Evolutionary conservation across 2,113 vertebrate species (phyloP), one percentile per base, ranked within the genome.

Genomic region (Ochotona princeps): DNA sequence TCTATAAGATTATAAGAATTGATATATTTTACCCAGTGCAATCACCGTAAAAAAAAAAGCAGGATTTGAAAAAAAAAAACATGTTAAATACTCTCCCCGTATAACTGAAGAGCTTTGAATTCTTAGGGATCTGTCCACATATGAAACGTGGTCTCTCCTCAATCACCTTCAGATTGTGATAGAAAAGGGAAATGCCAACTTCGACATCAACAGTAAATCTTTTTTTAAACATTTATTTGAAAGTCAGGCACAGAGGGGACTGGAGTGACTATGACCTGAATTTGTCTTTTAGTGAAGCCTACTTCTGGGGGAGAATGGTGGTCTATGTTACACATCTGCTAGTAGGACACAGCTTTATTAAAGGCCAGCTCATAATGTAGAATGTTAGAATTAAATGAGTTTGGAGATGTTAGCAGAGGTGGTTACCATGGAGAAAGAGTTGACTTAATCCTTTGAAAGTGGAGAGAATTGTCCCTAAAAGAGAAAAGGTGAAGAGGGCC

Each of bases 361-460:
- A 79, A 8, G n/a, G 8, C 54, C 12, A 72, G 47, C 49, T n/a
- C 25, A 7, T 8, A 51, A 63, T 30, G 81, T 6, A 74, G 25
- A 8, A 30, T 57, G 15, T 25, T 25, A 73, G 20, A 47, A 11
- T 60, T 54, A 32, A 18, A 54, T 54, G 20, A 51, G 2, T 30
- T 91, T 20, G 83, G 51, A 70, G 15, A 9, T 30, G 14, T 95
- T 4, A 91, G 28, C 25, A 66, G 82, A 88, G 76, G 9, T 25
- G 30, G 8, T 61, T 70, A 30, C 30, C 82, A 11, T 69, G 69
- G 32, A 0, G 2, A 5, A 92, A 86, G 23, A 63, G 9, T 79
- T 80, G 75, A 66, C 8, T 51, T 35, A 4, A 70, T 80, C 10
- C 25, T 83, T 94, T 81, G 92, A 89, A n/a, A 92, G 89, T 78